These are phyloP conservation scores for Diaperis boleti DNA, from an alignment of 2,888 invertebrate genomes.

Conservation along the genomic window DNA sequence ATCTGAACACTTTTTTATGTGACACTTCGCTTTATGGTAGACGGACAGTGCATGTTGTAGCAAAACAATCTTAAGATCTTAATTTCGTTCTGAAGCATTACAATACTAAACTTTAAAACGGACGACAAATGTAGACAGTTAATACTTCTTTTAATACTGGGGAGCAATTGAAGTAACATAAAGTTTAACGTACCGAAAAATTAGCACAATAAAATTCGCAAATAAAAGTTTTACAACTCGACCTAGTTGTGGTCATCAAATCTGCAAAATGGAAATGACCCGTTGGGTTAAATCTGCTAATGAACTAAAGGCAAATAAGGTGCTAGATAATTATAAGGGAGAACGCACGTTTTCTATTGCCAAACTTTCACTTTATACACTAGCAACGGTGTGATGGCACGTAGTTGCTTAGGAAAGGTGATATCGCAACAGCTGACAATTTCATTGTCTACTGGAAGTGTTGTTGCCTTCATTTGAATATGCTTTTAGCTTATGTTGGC, in stretches of 20 bases:
- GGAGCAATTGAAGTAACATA: background rate
- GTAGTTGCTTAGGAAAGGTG: constrained; percentile 9
- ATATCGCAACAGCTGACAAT: constrained; percentile 1
- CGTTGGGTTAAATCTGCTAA: constrained; percentile 1
- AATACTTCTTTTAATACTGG: background rate
- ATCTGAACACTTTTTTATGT: constrained; percentile 18
- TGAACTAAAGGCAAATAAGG: constrained; percentile 4
- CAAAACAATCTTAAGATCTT: background rate
- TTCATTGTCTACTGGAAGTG: constrained; percentile 2
- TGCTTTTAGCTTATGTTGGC: background rate
- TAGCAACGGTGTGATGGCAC: background rate
- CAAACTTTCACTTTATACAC: constrained; percentile 18
- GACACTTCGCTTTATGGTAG: constrained; percentile 7
- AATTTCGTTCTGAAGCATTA: background rate
- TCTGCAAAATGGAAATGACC: constrained; percentile 9
- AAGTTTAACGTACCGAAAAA: constrained; percentile 5
- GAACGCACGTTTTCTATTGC: constrained; percentile 1
- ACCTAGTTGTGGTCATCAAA: background rate
- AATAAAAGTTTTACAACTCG: too few species aligned
- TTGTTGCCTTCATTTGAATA: constrained; percentile 11
- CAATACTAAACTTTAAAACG: constrained; percentile 15
- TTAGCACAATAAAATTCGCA: too few species aligned
- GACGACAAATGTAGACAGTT: background rate
- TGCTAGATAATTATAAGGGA: constrained; percentile 6
- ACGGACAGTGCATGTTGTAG: too few species aligned